phyloP scores from a whole-genome alignment of 2,888 invertebrate species.

The Aricia artaxerxes region DNA sequence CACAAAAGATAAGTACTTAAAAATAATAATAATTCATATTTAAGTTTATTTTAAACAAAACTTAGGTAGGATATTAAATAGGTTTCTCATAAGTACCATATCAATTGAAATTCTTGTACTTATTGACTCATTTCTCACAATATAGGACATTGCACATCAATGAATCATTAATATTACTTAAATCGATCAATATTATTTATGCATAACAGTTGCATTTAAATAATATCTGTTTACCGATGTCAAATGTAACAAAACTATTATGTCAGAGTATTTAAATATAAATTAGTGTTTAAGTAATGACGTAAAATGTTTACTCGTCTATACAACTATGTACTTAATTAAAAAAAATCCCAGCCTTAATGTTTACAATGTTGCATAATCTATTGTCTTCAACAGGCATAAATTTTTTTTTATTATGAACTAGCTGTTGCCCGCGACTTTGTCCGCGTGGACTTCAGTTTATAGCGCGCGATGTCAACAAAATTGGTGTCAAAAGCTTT shows the following conservation, averaged over 20 bases:
- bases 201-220: neutral
- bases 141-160: slow-evolving; percentile 27
- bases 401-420: neutral
- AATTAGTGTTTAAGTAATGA: slow-evolving; percentile 14
- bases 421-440: too few species aligned
- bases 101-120: neutral
- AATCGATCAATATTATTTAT: slow-evolving; percentile 32
- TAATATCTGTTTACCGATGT: slow-evolving; percentile 26
- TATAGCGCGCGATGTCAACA: too few species aligned
- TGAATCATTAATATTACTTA: slow-evolving; percentile 31
- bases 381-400: neutral
- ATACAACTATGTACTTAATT: neutral
- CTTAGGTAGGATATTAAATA: neutral
- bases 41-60: neutral
- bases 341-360: slow-evolving; percentile 4
- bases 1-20: neutral
- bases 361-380: slow-evolving; percentile 1
- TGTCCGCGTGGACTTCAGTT: too few species aligned
- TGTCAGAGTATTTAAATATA: neutral
- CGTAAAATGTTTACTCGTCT: neutral
- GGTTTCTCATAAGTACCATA: neutral
- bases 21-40: neutral
- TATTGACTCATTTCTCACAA: slow-evolving; percentile 23
- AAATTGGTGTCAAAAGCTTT: too few species aligned
- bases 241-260: slow-evolving; percentile 22